These are phyloP conservation scores for Apostichopus californicus DNA, from an alignment of 35 echinoderm and acorn worm genomes.

Conservation along the genomic window DNA sequence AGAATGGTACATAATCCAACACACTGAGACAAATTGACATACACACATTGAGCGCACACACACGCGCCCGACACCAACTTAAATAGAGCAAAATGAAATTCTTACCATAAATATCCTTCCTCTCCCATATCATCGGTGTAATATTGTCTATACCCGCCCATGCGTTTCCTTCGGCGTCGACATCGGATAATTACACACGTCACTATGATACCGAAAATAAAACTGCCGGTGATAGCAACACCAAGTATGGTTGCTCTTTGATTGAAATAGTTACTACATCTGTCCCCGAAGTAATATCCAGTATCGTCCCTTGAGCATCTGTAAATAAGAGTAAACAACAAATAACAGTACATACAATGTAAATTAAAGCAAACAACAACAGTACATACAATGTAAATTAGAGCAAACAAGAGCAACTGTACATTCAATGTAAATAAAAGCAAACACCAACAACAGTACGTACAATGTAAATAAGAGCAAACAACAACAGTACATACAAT, in stretches of 20 bases:
- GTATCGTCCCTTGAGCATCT: constrained; percentile 21
- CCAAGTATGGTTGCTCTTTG: neutral
- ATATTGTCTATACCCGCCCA: constrained; percentile 45
- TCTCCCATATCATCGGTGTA: constrained; percentile 48
- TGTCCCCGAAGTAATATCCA: constrained; percentile 16
- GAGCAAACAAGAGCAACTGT: no score
- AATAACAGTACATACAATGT: no score
- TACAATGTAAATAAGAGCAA: no score
- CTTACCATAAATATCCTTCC: constrained; percentile 48
- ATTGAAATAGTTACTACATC: constrained; percentile 22
- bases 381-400: neutral
- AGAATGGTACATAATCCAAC: no score
- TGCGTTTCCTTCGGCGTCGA: neutral
- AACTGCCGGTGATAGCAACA: constrained; percentile 23
- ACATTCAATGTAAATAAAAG: neutral
- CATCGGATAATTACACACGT: neutral
- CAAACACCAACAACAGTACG: no score
- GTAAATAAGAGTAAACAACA: no score
- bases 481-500: no score
- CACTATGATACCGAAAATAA: constrained; percentile 23
- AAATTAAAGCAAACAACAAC: no score
- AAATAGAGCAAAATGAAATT: no score
- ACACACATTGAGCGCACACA: no score
- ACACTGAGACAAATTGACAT: no score
- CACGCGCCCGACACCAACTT: no score